Percentiles rank a stretch among this genome's conserved stretches.
These are phyloP conservation scores for Oxyura jamaicensis DNA, from an alignment of 2,113 vertebrate species.

Conservation along the genomic window DNA sequence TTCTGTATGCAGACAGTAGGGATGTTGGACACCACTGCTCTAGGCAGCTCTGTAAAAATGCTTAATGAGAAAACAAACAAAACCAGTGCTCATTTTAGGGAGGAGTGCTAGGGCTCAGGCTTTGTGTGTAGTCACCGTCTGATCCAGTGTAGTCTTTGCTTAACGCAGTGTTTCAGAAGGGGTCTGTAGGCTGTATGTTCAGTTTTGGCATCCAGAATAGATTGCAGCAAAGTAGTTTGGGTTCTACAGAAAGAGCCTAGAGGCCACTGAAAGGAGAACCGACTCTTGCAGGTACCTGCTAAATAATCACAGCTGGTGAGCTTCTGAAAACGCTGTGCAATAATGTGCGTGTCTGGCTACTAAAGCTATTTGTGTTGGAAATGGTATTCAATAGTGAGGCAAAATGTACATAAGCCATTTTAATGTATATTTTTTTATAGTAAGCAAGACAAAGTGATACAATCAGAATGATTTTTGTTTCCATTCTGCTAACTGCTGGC, in stretches of 20 bases:
- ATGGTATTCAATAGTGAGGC: neutral
- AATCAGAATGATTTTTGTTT: neutral
- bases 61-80: neutral
- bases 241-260: neutral
- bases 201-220: neutral
- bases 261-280: neutral
- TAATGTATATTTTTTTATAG: neutral
- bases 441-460: neutral
- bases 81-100: neutral
- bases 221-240: neutral
- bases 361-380: neutral
- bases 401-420: neutral
- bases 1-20: neutral
- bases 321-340: neutral
- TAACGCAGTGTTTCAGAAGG: neutral
- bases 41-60: neutral
- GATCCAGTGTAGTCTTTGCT: neutral
- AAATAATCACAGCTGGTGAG: neutral
- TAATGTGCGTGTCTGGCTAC: neutral
- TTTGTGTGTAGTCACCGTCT: neutral
- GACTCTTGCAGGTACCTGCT: neutral
- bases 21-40: neutral
- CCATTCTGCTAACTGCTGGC: neutral
- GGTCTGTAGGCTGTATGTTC: neutral
- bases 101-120: neutral